A percentile compares a stretch with the other conserved stretches of the same genome.
These are phyloP conservation scores for Ctenosaura bakeri DNA, from an alignment of 2,797 vertebrate genomes.

Conservation along the genomic window DNA sequence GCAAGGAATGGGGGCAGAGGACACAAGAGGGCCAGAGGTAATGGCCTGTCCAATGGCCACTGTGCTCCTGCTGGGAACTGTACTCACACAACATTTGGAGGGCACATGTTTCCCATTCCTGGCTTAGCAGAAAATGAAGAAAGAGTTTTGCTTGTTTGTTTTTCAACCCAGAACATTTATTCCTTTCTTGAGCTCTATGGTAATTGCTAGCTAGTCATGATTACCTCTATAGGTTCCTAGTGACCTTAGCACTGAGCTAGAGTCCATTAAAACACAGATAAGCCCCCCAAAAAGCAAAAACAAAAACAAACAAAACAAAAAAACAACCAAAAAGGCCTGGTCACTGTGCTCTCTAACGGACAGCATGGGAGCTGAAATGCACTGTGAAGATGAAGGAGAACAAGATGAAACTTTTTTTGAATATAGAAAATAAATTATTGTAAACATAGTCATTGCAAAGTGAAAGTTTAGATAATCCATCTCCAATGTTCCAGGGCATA, in stretches of 20 bases:
- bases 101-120: background rate
- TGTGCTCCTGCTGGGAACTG: background rate
- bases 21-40: no score
- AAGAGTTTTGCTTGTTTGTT: background rate
- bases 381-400: conserved; percentile 4
- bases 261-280: conserved; percentile 1
- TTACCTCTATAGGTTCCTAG: conserved; percentile 15
- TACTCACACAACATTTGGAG: background rate
- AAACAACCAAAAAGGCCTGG: background rate
- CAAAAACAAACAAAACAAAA: no score
- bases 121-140: background rate
- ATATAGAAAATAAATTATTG: background rate
- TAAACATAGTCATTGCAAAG: conserved; percentile 45
- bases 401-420: conserved; percentile 20
- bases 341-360: background rate
- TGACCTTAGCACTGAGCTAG: background rate
- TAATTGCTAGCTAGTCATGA: background rate
- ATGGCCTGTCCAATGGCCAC: no score
- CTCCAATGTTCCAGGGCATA: conserved; percentile 61
- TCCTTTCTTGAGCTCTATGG: background rate
- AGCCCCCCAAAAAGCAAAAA: no score
- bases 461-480: conserved; percentile 37
- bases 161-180: background rate
- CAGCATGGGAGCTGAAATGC: background rate
- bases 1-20: no score